Evolutionary conservation across 2,888 invertebrate genomes (phyloP).

Genomic region (Metopia argyrocephala): DNA sequence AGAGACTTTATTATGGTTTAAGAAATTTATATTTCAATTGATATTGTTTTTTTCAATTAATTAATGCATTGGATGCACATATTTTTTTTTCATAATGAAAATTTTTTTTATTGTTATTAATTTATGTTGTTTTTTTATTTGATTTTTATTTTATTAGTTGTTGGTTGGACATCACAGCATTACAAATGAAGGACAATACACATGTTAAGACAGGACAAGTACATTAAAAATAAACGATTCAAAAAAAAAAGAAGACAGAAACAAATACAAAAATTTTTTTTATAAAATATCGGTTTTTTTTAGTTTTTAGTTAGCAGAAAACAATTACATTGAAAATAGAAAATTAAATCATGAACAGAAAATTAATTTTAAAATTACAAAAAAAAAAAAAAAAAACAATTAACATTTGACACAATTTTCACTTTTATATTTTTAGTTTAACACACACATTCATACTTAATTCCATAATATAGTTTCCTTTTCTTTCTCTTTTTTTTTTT

Average conservation of each 20-base stretch:
- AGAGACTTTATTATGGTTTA: constrained; percentile 86
- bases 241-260: constrained; percentile 62
- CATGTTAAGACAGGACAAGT: constrained; percentile 66
- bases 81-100: constrained; percentile 64
- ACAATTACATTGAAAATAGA: constrained; percentile 66
- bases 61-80: constrained; percentile 68
- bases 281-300: constrained; percentile 20
- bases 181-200: constrained; percentile 66
- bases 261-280: constrained; percentile 52
- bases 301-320: constrained; percentile 72
- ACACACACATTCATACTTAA: constrained; percentile 69
- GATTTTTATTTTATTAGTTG: constrained; percentile 49
- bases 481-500: constrained; percentile 5
- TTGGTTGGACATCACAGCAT: constrained; percentile 57
- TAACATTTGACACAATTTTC: constrained; percentile 72
- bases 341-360: constrained; percentile 42
- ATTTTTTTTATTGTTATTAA: constrained; percentile 67
- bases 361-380: too few relatives aligned
- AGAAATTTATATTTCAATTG: constrained; percentile 29
- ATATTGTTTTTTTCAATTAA: constrained; percentile 63
- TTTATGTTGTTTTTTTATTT: constrained; percentile 60
- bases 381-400: constrained; percentile 59
- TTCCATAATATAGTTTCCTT: constrained; percentile 9
- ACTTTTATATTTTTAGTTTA: constrained; percentile 40
- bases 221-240: constrained; percentile 61